Conservation (phyloP, 2,797 vertebrate species). For the Crenichthys baileyi region DNA sequence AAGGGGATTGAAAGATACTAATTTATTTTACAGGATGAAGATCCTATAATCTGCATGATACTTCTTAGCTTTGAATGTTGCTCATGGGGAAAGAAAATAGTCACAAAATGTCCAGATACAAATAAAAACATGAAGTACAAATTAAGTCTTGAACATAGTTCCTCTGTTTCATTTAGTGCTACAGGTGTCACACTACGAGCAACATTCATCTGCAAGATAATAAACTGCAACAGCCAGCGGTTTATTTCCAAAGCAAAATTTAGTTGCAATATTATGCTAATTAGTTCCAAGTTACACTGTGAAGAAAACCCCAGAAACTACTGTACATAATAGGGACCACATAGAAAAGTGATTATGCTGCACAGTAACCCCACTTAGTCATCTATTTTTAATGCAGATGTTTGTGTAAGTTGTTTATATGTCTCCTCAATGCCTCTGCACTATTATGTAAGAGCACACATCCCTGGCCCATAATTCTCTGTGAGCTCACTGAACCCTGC, state of each 20-base stretch:
- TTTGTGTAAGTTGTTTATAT: slow-evolving; percentile 21
- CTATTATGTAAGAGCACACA: slow-evolving; percentile 65
- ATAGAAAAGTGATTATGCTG: slow-evolving; percentile 34
- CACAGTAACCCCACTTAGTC: slow-evolving; percentile 61
- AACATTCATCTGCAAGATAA: slow-evolving; percentile 13
- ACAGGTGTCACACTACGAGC: not conserved
- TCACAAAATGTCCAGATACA: not conserved
- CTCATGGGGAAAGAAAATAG: slow-evolving; percentile 17
- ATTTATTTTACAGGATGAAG: slow-evolving; percentile 7
- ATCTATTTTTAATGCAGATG: slow-evolving; percentile 50
- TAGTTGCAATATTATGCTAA: not conserved
- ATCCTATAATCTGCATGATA: not conserved
- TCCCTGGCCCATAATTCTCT: slow-evolving; percentile 68
- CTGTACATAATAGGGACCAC: slow-evolving; percentile 14
- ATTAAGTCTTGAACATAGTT: slow-evolving; percentile 2
- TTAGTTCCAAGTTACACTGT: not conserved
- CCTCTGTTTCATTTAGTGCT: not conserved
- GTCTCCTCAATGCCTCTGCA: slow-evolving; percentile 15
- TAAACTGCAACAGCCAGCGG: not conserved
- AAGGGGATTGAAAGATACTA: not conserved
- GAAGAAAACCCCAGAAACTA: not conserved
- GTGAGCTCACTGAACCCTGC: slow-evolving; percentile 67
- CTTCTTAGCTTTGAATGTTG: not conserved
- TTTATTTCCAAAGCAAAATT: not conserved
- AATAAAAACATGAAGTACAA: slow-evolving; percentile 11